phyloP scores from a whole-genome alignment of 2,797 vertebrate species.

The Syndactyla subalaris region DNA sequence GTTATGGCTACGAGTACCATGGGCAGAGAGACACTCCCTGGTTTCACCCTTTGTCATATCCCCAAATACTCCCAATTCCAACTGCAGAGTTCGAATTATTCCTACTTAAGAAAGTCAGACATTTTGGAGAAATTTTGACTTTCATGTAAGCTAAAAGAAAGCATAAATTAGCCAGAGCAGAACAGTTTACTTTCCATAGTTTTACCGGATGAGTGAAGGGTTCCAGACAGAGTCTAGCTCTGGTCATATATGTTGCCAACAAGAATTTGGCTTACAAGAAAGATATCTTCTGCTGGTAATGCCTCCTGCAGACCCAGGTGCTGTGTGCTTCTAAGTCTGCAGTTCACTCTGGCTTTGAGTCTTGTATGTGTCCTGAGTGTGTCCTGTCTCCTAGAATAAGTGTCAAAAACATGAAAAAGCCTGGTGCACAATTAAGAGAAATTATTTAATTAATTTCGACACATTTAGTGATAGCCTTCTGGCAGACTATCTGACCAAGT shows the following conservation, averaged over 20 bases:
- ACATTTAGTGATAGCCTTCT: not conserved
- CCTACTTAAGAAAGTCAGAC: not conserved
- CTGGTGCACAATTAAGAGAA: not conserved
- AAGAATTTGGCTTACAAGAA: not conserved
- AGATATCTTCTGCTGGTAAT: not conserved
- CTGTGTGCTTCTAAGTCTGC: not conserved
- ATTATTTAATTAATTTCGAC: not conserved
- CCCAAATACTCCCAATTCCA: not conserved
- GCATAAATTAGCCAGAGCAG: not conserved
- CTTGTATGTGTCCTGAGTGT: not conserved
- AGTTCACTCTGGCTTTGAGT: not conserved
- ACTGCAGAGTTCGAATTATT: not conserved
- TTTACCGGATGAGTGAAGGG: not conserved
- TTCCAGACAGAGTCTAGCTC: not conserved
- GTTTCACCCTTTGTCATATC: not conserved
- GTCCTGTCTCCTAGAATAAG: not conserved
- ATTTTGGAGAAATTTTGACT: not conserved
- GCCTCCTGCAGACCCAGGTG: rapidly evolving
- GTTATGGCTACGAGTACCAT: not conserved
- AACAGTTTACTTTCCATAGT: not conserved
- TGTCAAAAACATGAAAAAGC: not conserved
- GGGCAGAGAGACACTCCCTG: not conserved
- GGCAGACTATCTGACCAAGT: not conserved
- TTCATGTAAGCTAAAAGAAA: not conserved
- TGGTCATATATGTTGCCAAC: not conserved